Percentiles rank a stretch among this genome's conserved stretches.
phyloP scores from a whole-genome alignment of 2,888 invertebrate species.

The Norana najaformis region DNA sequence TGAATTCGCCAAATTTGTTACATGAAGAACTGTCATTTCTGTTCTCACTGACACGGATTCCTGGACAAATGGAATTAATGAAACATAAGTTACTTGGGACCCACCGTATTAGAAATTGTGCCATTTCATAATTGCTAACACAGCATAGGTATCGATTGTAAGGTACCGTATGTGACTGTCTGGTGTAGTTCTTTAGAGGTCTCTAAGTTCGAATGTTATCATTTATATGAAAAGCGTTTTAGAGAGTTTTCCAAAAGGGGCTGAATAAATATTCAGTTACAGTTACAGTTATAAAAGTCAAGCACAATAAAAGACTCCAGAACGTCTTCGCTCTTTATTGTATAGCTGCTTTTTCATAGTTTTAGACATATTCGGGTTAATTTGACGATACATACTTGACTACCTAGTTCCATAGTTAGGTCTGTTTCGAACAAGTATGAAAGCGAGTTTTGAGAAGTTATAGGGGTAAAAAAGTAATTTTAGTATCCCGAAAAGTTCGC shows the following conservation, averaged over 20 bases:
- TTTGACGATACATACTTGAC: too few species aligned
- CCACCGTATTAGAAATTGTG: not conserved
- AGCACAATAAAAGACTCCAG: too few species aligned
- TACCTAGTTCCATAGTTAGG: too few species aligned
- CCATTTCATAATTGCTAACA: not conserved
- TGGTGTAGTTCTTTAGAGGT: too few species aligned
- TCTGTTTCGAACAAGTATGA: too few species aligned
- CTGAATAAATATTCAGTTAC: not conserved
- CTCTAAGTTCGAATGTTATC: too few species aligned
- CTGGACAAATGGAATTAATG: not conserved
- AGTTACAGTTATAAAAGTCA: not conserved
- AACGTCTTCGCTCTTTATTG: too few species aligned
- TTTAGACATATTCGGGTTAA: too few species aligned
- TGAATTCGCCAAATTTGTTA: not conserved
- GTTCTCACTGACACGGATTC: not conserved
- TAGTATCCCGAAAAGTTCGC: not conserved
- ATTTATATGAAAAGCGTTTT: too few species aligned
- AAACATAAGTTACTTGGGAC: not conserved
- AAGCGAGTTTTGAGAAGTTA: not conserved
- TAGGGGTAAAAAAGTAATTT: not conserved
- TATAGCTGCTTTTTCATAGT: too few species aligned
- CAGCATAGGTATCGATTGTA: not conserved
- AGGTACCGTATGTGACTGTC: too few species aligned
- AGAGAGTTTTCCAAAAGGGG: not conserved
- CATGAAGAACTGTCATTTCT: not conserved